Base-by-base conservation (phyloP, 2,888 invertebrate genomes). In the Drosophila subsilvestris region DNA sequence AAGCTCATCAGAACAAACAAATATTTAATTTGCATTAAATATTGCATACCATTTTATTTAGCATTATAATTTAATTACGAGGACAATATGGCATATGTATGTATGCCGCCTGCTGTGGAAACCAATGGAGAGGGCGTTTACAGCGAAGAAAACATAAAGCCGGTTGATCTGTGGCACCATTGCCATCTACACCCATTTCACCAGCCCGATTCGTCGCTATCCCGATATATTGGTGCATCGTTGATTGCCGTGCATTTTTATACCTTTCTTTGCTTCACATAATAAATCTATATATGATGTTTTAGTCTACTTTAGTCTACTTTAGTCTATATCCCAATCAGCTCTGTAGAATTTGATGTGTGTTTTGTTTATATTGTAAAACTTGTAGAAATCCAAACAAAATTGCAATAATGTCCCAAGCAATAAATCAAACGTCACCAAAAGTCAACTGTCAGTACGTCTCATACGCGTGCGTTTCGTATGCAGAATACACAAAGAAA, bases 131-230 rank as follows among this genome's bases (percentile, higher is more conserved):
- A 95, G 95, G 0, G n/a, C n/a, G n/a, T n/a, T n/a, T n/a, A n/a
- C n/a, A n/a, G n/a, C n/a, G n/a, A n/a, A n/a, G n/a, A n/a, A n/a
- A n/a, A n/a, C n/a, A n/a, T n/a, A n/a, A n/a, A n/a, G n/a, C 92
- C 93, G 63, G 92, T 93, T 1, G 93, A 94, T 53, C 94, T 94
- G 59, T 93, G 93, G 74, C 99, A 99, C 96, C 90, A 95, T 97
- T 32, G 96, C 97, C 1, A 94, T 96, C 58, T 99, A 99, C 91
- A 99, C 99, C 0, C 99, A 99, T 93, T 99, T 99, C 90, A 99
- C 98, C 0, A 98, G 98, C 45, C 99, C 98, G 0, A 99, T 99
- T 78, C 93, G 99, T 89, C 94, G 95, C 73, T 95, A 95, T 93
- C 95, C 98, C 2, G 98, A 99, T 92, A 94, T 98, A 53, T 94